phyloP scores from a whole-genome alignment of 2,888 invertebrate genomes.

The Galerucella pusilla region DNA sequence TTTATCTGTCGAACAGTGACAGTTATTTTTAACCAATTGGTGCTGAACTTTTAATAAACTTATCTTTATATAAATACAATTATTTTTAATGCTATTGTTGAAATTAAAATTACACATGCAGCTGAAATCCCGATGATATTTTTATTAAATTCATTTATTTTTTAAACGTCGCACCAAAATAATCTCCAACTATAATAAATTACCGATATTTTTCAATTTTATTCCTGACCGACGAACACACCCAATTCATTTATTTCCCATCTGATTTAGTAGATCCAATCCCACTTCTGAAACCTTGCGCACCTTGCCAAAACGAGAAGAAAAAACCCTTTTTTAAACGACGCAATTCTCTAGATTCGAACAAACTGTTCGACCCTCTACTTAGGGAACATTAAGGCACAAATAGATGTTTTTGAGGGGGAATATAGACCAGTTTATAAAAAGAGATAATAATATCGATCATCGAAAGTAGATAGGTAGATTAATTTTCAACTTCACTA shows the following conservation, averaged over 20 bases:
- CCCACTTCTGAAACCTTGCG: slow-evolving; percentile 19
- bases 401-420: slow-evolving; percentile 34
- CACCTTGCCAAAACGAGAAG: not conserved
- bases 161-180: too few species aligned
- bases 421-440: slow-evolving; percentile 14
- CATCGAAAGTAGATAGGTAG: too few species aligned
- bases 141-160: not conserved
- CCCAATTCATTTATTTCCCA: slow-evolving; percentile 30
- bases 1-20: not conserved
- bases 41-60: not conserved
- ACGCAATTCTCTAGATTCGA: slow-evolving; percentile 17
- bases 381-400: slow-evolving; percentile 40
- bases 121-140: not conserved
- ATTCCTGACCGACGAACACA: slow-evolving; percentile 12
- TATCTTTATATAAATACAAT: not conserved
- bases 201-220: slow-evolving; percentile 14
- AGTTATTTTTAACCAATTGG: slow-evolving; percentile 1
- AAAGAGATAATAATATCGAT: not conserved
- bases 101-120: not conserved
- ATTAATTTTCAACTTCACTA: too few species aligned
- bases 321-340: slow-evolving; percentile 14
- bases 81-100: not conserved
- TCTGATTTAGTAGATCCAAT: slow-evolving; percentile 27
- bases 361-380: slow-evolving; percentile 34
- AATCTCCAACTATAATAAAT: not conserved